Evolutionary conservation across 2,113 vertebrate species (phyloP).

Genomic region (crab-eating macaque (Macaca fascicularis)): DNA sequence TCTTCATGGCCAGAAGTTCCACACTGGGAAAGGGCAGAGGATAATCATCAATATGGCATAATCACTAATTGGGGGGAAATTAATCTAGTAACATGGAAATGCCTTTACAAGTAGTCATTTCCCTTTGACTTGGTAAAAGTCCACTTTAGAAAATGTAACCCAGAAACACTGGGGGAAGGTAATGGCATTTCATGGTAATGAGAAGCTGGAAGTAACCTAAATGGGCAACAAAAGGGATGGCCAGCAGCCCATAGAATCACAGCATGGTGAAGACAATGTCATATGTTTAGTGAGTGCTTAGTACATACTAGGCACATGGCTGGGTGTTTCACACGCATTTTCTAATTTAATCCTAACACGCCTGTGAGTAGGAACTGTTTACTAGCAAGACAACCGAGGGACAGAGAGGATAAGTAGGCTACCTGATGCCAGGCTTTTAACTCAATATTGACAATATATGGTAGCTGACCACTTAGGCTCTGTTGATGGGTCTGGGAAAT

Average conservation of each 20-base stretch:
- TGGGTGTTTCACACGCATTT: background rate
- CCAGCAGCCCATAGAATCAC: background rate
- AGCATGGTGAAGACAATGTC: background rate
- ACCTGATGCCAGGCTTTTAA: background rate
- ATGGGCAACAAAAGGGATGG: background rate
- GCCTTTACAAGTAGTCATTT: constrained; percentile 17
- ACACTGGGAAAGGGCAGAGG: background rate
- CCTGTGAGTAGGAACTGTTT: background rate
- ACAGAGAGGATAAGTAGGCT: background rate
- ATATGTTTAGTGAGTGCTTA: background rate
- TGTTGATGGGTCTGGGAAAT: background rate
- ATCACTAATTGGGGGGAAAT: background rate
- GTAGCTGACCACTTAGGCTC: background rate
- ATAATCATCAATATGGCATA: background rate
- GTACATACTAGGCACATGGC: background rate
- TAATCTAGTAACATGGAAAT: constrained; percentile 2
- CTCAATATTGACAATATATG: background rate
- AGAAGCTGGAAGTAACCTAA: background rate
- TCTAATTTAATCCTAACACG: background rate
- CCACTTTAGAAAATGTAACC: constrained; percentile 2
- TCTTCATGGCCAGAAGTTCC: background rate
- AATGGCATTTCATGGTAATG: background rate
- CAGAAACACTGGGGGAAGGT: background rate
- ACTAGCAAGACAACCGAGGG: background rate
- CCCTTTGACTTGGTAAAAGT: background rate